Base-by-base conservation (phyloP, 2,888 invertebrate genomes). In the Thecophora atra region DNA sequence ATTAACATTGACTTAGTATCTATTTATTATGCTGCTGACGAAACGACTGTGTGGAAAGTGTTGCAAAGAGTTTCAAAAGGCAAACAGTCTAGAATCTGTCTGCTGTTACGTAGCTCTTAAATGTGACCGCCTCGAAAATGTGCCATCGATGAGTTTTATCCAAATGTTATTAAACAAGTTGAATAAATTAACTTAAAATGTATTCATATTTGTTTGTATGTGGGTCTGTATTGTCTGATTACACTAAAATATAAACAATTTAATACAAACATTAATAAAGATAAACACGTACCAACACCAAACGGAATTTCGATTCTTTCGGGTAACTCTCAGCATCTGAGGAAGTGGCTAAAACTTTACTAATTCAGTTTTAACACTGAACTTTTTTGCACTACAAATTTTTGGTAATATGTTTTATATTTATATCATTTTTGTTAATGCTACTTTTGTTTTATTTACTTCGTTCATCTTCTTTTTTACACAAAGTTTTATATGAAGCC, bases 101-200 rank as follows among this genome's bases (percentile, higher is more conserved):
- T n/a, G 47, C 24, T 60, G 17, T 60, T 15, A 1, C 7, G 52
- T 51, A 52, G 24, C 65, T 65, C 28, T 66, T 68, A 68, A 68
- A 68, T 68, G 68, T 68, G 68, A 68, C 68, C 68, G 68, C 68
- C 68, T 58, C 24, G 30, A 47, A 47, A 47, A n/a, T n/a, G n/a
- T 51, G 51, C 51, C 15, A 5, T 51, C n/a, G 51, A 51, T n/a
- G 11, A 51, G 17, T 51, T 51, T 51, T n/a, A 51, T 2, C 17
- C n/a, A 15, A n/a, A 51, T 51, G 17, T 51, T 51, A 4, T 51
- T n/a, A n/a, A 51, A 15, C 5, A 51, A 51, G 15, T 51, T 51
- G 5, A 51, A 5, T n/a, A 15, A 51, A 17, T 15, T 17, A 13
- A n/a, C 13, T 51, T 13, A 51, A n/a, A 51, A 51, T 51, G 44